These are phyloP conservation scores for Andrena praecox DNA, from an alignment of 2,888 invertebrate species.

Conservation along the genomic window DNA sequence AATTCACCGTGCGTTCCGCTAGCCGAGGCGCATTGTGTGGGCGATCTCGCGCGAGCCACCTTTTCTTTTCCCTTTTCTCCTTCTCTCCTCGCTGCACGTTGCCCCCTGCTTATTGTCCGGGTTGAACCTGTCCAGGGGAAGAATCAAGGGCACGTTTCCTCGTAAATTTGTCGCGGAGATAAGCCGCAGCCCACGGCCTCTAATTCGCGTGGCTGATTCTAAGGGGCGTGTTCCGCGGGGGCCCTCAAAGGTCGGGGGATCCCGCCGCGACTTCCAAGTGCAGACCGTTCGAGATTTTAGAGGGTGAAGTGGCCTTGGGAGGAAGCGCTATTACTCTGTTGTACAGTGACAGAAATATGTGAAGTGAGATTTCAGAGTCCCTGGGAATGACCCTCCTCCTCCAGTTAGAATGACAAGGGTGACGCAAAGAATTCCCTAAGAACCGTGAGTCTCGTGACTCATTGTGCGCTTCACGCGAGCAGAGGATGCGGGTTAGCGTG, in stretches of 20 bases:
- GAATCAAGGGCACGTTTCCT: constrained; percentile 53
- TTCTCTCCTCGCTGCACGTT: background rate
- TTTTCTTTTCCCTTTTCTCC: background rate
- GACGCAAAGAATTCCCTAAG: constrained; percentile 3
- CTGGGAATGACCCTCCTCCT: too few relatives aligned
- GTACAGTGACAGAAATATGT: too few relatives aligned
- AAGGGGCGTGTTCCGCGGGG: background rate
- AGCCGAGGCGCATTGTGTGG: constrained; percentile 44
- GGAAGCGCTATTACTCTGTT: background rate
- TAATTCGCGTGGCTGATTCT: background rate
- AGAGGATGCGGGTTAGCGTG: constrained; percentile 53
- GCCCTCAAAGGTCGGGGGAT: background rate
- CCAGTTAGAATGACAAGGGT: background rate
- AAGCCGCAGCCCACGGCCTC: background rate
- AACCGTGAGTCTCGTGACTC: constrained; percentile 1
- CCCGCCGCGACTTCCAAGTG: background rate
- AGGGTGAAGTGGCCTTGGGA: background rate
- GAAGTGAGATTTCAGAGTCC: too few relatives aligned
- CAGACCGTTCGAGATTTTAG: background rate
- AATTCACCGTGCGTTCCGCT: constrained; percentile 53
- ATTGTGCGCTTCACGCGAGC: constrained; percentile 4
- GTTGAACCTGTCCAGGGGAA: constrained; percentile 28
- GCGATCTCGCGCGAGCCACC: constrained; percentile 16
- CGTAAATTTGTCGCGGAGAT: constrained; percentile 36
- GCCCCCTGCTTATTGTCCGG: constrained; percentile 5